Base-by-base conservation (phyloP, 2,797 vertebrate genomes). In the Botia almorhae region DNA sequence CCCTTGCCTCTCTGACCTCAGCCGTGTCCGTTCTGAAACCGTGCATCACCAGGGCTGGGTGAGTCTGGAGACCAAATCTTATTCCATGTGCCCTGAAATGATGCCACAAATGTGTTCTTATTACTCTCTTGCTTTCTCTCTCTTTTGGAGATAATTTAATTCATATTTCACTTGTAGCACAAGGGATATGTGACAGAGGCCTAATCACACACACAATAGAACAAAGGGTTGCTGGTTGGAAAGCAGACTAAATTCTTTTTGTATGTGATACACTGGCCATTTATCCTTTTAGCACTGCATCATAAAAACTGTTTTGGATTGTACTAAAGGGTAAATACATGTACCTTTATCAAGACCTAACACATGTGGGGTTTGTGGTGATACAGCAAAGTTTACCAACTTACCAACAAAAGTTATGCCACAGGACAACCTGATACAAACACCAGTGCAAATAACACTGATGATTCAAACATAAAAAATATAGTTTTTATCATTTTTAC, bases 121-220 rank as follows among this genome's bases (percentile, higher is more conserved):
- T 95, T 94, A 92, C 91, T 95, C 93, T 94, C 74, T 71, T 29
- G 61, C 82, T 77, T 70, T 83, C 74, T 78, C 60, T 80, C 51
- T 71, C 71, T 74, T 71, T 74, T 46, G 13, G 94, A 94, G 95
- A 95, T 95, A 95, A 95, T 96, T 96, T 94, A 91, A 93, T 94
- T 95, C 94, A 96, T 95, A 94, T 96, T 96, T 96, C 95, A 95
- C 94, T 94, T 94, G 93, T 93, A 93, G 94, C 92, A 94, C 94
- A 94, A 90, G 91, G 84, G 80, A 81, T 64, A 69, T 77, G 80
- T 84, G 80, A 76, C 85, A 83, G 82, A 82, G 76, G 68, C 74
- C 83, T 83, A 84, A 86, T 86, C 85, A 84, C 74, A 86, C 65
- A 68, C 74, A 78, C 60, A 43, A 71, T 17, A 60, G 78, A 82